Evolutionary conservation across 2,797 vertebrate species (phyloP).

Genomic region (Cuculus canorus): DNA sequence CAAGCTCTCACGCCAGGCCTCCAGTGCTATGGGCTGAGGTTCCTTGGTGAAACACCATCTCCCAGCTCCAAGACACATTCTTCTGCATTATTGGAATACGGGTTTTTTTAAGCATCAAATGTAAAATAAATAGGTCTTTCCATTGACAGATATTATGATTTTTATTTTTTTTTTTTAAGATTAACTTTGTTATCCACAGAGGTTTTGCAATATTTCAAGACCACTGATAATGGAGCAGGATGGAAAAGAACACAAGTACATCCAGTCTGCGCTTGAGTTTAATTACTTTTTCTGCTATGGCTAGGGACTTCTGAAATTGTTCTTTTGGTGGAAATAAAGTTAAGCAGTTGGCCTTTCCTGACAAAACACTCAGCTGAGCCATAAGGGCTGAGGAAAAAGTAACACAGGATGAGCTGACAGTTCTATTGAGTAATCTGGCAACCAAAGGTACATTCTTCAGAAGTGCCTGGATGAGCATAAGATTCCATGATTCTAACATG

Average conservation of each 20-base stretch:
- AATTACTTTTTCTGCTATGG: slow-evolving; percentile 18
- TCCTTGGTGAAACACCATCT: slow-evolving; percentile 51
- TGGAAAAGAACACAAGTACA: slow-evolving; percentile 47
- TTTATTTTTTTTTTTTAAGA: not conserved
- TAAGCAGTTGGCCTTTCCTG: not conserved
- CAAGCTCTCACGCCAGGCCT: slow-evolving; percentile 42
- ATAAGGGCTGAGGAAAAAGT: not conserved
- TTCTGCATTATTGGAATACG: slow-evolving; percentile 50
- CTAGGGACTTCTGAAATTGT: slow-evolving; percentile 28
- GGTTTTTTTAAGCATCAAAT: not conserved
- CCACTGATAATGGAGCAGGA: slow-evolving; percentile 29
- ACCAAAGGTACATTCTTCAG: not conserved
- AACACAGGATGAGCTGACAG: not conserved
- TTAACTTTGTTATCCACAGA: slow-evolving; percentile 6
- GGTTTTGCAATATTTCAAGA: slow-evolving; percentile 36
- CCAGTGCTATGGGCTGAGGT: slow-evolving; percentile 12
- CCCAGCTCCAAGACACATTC: slow-evolving; percentile 11
- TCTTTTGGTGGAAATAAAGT: slow-evolving; percentile 35
- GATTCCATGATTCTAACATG: not conserved
- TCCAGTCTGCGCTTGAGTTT: not conserved
- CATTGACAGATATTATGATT: not conserved
- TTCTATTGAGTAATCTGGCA: not conserved
- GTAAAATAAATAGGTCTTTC: slow-evolving; percentile 36
- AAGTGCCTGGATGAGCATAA: not conserved
- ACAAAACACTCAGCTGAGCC: slow-evolving; percentile 32